Evolutionary conservation across 2,797 vertebrate genomes (phyloP).

Genomic region (Enteromius mattozi): DNA sequence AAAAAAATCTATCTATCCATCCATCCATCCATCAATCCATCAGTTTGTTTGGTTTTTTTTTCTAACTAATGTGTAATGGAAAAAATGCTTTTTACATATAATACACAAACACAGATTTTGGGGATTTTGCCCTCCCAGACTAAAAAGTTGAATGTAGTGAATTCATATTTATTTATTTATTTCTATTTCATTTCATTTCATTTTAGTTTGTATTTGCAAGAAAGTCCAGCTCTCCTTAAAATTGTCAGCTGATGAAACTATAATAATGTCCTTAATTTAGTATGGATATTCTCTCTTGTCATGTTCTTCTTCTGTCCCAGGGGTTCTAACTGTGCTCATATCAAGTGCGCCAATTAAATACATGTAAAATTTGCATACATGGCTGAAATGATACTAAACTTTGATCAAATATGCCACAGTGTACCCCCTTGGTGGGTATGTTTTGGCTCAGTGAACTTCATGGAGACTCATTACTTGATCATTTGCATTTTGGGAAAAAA

Average conservation of each 20-base stretch:
- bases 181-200: not conserved
- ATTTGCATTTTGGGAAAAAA: constrained; percentile 50
- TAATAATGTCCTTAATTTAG: constrained; percentile 14
- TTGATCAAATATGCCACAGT: constrained; percentile 46
- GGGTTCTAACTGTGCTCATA: constrained; percentile 33
- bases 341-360: constrained; percentile 53
- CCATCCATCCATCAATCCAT: no score
- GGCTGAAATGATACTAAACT: constrained; percentile 38
- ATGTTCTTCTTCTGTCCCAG: not conserved
- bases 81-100: not conserved
- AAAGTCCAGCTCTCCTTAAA: constrained; percentile 3
- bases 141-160: not conserved
- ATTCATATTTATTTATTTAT: not conserved
- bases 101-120: not conserved
- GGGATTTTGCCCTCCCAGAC: not conserved
- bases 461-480: constrained; percentile 59
- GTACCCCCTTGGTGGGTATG: constrained; percentile 31
- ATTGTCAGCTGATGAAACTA: constrained; percentile 19
- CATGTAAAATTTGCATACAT: constrained; percentile 35
- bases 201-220: not conserved
- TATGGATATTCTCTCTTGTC: constrained; percentile 27
- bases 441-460: constrained; percentile 58
- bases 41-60: not conserved
- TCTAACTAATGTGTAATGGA: not conserved
- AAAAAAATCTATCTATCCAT: not conserved